phyloP scores from a whole-genome alignment of 2,113 vertebrate species.

The Ptilonorhynchus violaceus region DNA sequence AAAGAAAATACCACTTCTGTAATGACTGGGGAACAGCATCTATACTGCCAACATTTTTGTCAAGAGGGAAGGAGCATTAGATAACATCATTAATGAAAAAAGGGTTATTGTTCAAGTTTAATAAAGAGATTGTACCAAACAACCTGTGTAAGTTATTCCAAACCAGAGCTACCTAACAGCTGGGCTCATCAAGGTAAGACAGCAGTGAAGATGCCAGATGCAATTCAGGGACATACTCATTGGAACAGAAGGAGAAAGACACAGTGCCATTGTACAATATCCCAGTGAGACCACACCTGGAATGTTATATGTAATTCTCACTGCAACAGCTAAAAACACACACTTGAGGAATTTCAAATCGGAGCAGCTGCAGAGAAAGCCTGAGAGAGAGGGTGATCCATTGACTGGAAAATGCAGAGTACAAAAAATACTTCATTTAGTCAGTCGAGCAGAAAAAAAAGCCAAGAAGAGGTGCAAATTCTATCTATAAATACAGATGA shows the following conservation, averaged over 20 bases:
- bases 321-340: not conserved
- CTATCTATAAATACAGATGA: not conserved
- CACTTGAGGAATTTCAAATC: not conserved
- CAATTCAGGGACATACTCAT: accelerated
- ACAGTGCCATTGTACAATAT: not conserved
- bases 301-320: not conserved
- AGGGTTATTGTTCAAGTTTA: not conserved
- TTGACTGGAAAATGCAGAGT: not conserved
- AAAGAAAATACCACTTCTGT: not conserved
- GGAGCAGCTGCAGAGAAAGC: not conserved
- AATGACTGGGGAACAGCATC: not conserved
- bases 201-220: not conserved
- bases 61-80: not conserved
- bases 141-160: not conserved
- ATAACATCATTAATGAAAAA: not conserved
- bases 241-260: not conserved
- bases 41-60: not conserved
- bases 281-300: not conserved
- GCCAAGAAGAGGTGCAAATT: not conserved
- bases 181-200: not conserved
- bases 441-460: not conserved
- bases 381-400: not conserved
- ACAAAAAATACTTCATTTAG: not conserved
- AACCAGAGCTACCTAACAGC: not conserved
- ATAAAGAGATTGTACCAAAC: not conserved